Evolutionary conservation across 92 coral and sea anemone genomes (phyloP), one percentile per base, ranked within the genome.

Genomic region (Metridium senile): DNA sequence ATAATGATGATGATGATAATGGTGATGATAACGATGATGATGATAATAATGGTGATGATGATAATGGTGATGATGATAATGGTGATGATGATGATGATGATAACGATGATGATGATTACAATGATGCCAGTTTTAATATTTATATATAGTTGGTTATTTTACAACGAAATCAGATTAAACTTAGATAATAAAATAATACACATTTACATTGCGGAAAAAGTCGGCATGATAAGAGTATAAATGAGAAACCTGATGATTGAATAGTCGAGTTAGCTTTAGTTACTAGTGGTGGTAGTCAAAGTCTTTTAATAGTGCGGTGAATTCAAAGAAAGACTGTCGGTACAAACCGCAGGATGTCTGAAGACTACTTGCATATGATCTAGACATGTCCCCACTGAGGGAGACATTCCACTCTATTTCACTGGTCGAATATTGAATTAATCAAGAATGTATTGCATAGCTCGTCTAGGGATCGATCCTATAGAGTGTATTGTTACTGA

Each of bases 371-470:
- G 22, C 66, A 59, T 59, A 30, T 59, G 66, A 30, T 26, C 22
- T 7, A 59, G 66, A 59, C 66, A 59, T 59, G 66, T 7, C 66
- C 30, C 66, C 33, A 59, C 66, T 26, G 66, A 59, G 33, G 33
- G 32, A 2, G 18, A 59, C 33, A 59, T 59, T 54, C 23, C 61
- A 54, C 13, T 3, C n/a, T 54, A 39, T 39, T 13, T 39, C 49
- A 39, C 61, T 19, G 17, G 21, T n/a, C n/a, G 6, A 54, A 9
- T 19, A 21, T 16, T 54, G 61, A n/a, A n/a, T n/a, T n/a, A n/a
- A n/a, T n/a, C n/a, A n/a, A n/a, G n/a, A n/a, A n/a, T n/a, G n/a
- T n/a, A n/a, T n/a, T n/a, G n/a, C n/a, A n/a, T n/a, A n/a, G n/a
- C n/a, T n/a, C n/a, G n/a, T n/a, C n/a, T n/a, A n/a, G n/a, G n/a